Evolutionary conservation across 2,888 invertebrate genomes (phyloP), one percentile per base, ranked within the genome.

Genomic region (Fragum fragum): DNA sequence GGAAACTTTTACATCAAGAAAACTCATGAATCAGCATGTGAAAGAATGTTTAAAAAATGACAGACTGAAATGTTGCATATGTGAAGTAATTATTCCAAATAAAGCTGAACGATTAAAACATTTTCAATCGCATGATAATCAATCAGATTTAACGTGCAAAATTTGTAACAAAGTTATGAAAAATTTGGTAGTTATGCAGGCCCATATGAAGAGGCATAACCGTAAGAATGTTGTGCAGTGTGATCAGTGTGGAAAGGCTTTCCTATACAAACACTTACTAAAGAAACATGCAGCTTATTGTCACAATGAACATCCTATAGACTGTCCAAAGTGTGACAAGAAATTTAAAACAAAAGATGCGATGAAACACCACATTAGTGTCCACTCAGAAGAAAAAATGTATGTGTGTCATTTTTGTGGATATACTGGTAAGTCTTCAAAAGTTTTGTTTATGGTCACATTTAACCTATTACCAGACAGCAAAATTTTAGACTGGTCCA

Each of bases 321-420:
- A 73, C 0, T 83, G 83, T 72, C 39, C 47, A 5, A 68, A 79
- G 16, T 83, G 83, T 74, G 59, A 74, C 6, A 16, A 72, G 66
- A 76, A 53, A 26, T 83, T 83, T 21, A 79, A 77, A 63, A 77
- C 83, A 7, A 39, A 18, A 47, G 55, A 74, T 1, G 73, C 79
- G 3, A 23, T 79, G 39, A 71, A 77, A 21, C 66, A 72, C 23
- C 83, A 83, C 28, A 59, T 53, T 18, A 74, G 53, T 55, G 75
- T 83, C 1, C 83, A 83, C 42, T 57, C 76, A n/a, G 74, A 69
- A 21, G 79, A 79, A 28, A 70, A 70, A 42, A 79, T 74, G 1
- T 83, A 53, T 61, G 69, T 83, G 21, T 83, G 83, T 59, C 79
- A 83, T 47, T 57, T 77, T 52, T 83, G 83, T 69, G 83, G 83